A percentile compares a stretch with the other conserved stretches of the same genome.
phyloP scores from a whole-genome alignment of 2,888 invertebrate genomes.

The Schrankia costaestrigalis region DNA sequence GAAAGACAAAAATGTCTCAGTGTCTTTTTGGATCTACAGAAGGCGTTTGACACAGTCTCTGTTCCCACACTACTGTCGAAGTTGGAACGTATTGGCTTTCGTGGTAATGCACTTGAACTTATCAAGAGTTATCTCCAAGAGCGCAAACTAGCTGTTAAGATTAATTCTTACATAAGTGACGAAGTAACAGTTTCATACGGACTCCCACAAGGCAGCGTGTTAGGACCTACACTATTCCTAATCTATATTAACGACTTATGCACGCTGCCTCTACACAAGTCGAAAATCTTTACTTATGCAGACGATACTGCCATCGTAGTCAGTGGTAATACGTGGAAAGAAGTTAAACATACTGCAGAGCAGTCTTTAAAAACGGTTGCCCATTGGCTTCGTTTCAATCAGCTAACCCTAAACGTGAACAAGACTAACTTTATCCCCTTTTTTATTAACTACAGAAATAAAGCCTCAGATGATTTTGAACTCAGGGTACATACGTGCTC shows the following conservation, averaged over 20 bases:
- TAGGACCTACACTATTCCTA: not conserved
- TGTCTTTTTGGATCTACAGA: too few relatives aligned
- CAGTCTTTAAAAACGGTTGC: not conserved
- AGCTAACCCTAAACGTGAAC: not conserved
- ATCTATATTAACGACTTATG: slow-evolving; percentile 1
- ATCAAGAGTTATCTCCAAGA: not conserved
- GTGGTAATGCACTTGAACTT: not conserved
- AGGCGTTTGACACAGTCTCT: not conserved
- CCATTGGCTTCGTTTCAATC: not conserved
- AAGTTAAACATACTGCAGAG: not conserved
- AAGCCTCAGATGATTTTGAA: not conserved
- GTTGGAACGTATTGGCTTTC: not conserved
- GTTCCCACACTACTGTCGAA: too few relatives aligned
- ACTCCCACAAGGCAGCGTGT: too few relatives aligned
- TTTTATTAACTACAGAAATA: not conserved
- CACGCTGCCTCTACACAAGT: not conserved
- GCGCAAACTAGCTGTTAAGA: too few relatives aligned
- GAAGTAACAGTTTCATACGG: too few relatives aligned
- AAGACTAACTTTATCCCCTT: not conserved
- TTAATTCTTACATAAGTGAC: too few relatives aligned
- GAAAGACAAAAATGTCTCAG: not conserved
- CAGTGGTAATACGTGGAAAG: not conserved
- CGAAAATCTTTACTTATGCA: not conserved
- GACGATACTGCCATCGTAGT: not conserved
- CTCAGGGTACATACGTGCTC: not conserved